These are phyloP conservation scores for Idris sp. DNA, from an alignment of 1,140 invertebrate genomes.

Conservation along the genomic window DNA sequence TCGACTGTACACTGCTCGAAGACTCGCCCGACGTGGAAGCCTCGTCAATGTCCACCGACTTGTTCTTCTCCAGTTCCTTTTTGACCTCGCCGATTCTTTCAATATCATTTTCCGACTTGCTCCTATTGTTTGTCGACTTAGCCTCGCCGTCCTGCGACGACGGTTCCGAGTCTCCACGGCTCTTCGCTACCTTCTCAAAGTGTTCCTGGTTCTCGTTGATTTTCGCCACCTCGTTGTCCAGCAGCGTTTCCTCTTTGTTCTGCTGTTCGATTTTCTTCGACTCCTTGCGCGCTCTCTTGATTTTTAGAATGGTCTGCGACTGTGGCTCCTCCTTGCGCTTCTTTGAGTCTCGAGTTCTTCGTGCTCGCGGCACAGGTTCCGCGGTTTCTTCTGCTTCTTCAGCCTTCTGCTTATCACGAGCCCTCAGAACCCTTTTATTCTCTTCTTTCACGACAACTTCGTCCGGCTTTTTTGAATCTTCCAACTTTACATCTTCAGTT, in stretches of 20 bases:
- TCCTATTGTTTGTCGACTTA: constrained; percentile 58
- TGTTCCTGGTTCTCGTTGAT: constrained; percentile 74
- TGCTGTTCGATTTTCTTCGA: constrained; percentile 70
- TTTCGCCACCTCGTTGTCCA: constrained; percentile 75
- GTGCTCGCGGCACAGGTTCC: constrained; percentile 51
- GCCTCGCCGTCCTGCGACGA: constrained; percentile 34
- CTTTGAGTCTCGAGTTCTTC: constrained; percentile 70
- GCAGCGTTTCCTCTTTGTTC: constrained; percentile 74
- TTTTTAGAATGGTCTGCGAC: constrained; percentile 54
- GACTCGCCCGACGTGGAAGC: constrained; percentile 75
- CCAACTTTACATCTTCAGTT: constrained; percentile 4
- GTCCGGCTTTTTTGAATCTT: constrained; percentile 17
- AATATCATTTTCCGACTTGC: constrained; percentile 76
- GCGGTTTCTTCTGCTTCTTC: constrained; percentile 13
- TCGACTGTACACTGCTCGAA: constrained; percentile 67
- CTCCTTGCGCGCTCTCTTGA: constrained; percentile 68
- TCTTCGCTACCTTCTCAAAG: constrained; percentile 49
- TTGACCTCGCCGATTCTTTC: constrained; percentile 13
- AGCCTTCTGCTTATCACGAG: constrained; percentile 65
- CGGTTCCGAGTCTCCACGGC: constrained; percentile 65
- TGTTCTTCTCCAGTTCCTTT: constrained; percentile 3
- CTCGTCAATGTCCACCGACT: constrained; percentile 77
- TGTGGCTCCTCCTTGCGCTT: constrained; percentile 66
- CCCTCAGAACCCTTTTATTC: constrained; percentile 68
- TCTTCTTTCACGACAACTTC: constrained; percentile 56